Percentiles rank a stretch among this genome's conserved stretches.
Evolutionary conservation across 2,113 vertebrate genomes (phyloP).

Genomic region (Cacatua alba): DNA sequence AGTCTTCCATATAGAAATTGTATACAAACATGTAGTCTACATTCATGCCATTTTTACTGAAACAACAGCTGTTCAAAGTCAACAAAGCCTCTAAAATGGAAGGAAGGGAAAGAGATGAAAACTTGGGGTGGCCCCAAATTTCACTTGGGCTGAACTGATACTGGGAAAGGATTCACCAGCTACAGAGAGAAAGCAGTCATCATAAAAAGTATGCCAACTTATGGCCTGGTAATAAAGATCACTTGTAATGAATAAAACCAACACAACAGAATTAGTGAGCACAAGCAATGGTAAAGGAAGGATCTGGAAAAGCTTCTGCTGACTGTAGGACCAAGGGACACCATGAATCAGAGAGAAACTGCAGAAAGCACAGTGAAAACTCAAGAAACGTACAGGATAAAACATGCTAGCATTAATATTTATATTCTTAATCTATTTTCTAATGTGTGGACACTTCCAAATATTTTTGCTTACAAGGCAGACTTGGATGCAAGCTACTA

Average conservation of each 20-base stretch:
- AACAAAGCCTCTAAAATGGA: not conserved
- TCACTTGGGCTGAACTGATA: not conserved
- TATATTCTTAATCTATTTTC: not conserved
- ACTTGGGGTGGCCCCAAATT: not conserved
- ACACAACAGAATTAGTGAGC: not conserved
- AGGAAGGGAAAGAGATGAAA: not conserved
- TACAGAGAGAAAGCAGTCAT: not conserved
- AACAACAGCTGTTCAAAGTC: not conserved
- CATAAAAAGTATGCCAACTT: not conserved
- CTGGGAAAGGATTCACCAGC: not conserved
- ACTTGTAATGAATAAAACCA: not conserved
- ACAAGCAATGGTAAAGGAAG: not conserved
- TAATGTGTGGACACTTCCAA: not conserved
- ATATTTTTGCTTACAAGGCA: not conserved
- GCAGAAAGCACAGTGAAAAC: not conserved
- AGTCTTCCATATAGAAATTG: not conserved
- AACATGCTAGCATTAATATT: not conserved
- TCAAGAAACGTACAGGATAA: rapidly evolving
- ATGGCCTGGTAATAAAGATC: not conserved
- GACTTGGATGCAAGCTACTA: not conserved
- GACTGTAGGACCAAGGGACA: not conserved
- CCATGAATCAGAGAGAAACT: not conserved
- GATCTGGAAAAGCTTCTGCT: not conserved
- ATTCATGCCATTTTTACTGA: not conserved
- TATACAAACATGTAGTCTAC: not conserved